phyloP scores from a whole-genome alignment of 2,888 invertebrate species.

The Allophyes oxyacanthae region DNA sequence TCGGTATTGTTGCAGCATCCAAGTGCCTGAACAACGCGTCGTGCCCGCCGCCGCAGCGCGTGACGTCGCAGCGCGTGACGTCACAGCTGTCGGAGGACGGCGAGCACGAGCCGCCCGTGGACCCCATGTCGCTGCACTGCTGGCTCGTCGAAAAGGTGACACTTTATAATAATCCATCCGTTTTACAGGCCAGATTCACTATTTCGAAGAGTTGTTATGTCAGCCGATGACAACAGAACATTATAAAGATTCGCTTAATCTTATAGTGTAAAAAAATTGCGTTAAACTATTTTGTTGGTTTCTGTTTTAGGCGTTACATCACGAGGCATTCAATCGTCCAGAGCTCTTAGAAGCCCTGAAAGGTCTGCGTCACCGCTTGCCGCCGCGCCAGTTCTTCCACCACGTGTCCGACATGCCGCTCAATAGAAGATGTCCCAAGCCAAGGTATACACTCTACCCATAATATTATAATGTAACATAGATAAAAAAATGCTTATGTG shows the following conservation, averaged over 20 bases:
- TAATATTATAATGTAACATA: no score
- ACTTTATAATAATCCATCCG: not conserved
- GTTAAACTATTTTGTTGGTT: not conserved
- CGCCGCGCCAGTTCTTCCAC: conserved; percentile 84
- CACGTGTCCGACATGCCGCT: conserved; percentile 83
- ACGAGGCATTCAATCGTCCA: conserved; percentile 88
- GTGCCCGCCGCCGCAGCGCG: conserved; percentile 32
- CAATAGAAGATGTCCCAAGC: conserved; percentile 72
- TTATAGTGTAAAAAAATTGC: no score
- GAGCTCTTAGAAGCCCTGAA: conserved; percentile 75
- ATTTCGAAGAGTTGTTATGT: no score
- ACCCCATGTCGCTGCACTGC: conserved; percentile 86
- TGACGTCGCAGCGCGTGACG: conserved; percentile 43
- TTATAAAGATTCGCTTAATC: no score
- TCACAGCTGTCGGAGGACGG: conserved; percentile 58
- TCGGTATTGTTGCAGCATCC: conserved; percentile 59
- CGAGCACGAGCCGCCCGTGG: conserved; percentile 69
- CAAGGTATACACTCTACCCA: conserved; percentile 70
- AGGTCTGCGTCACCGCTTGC: conserved; percentile 83
- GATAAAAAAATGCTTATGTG: no score
- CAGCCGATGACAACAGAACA: no score
- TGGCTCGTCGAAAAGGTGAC: conserved; percentile 90
- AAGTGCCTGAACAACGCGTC: conserved; percentile 56
- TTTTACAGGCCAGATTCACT: no score
- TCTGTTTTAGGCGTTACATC: conserved; percentile 87